Evolutionary conservation across 2,888 invertebrate species (phyloP), one percentile per base, ranked within the genome.

Genomic region (Xylota segnis): DNA sequence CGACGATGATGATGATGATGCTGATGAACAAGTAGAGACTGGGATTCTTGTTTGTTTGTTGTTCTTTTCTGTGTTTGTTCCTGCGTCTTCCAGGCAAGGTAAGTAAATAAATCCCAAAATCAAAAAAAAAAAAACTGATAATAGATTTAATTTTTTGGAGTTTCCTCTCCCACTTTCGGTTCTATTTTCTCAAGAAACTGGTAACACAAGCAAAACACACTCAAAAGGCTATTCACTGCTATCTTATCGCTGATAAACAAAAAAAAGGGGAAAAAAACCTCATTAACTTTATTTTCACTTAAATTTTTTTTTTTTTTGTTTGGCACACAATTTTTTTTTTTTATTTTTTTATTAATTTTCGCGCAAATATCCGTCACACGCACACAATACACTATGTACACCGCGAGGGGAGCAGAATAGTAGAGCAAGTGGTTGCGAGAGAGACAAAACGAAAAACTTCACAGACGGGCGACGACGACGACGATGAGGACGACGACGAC

Each of bases 221-320:
- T 9, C 18, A 52, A 29, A 27, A 12, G 6, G 6, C 23, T 34
- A 34, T 14, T 45, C 43, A 27, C 23, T 37, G 34, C 61, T 81
- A 75, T 84, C 83, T 75, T 83, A 83, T 83, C 82, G 54, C n/a
- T 56, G 45, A 54, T 47, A 72, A 72, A n/a, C n/a, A n/a, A n/a
- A n/a, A n/a, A n/a, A n/a, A n/a, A n/a, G n/a, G n/a, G n/a, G n/a
- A n/a, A n/a, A n/a, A n/a, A 78, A 40, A 16, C 23, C 75, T 47
- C 75, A 37, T 58, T 9, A 58, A 52, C 40, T 52, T 76, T 70
- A 29, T 61, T 59, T 61, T 68, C 52, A 61, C 29, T 45, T 43
- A 12, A 37, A 37, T 32, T 68, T 56, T 37, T 50, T 50, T 4
- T 40, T 27, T 29, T 32, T 70, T 43, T 74, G 61, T 70, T 78